Evolutionary conservation across 2,113 vertebrate species (phyloP), one percentile per base, ranked within the genome.

Genomic region (Spea bombifrons): DNA sequence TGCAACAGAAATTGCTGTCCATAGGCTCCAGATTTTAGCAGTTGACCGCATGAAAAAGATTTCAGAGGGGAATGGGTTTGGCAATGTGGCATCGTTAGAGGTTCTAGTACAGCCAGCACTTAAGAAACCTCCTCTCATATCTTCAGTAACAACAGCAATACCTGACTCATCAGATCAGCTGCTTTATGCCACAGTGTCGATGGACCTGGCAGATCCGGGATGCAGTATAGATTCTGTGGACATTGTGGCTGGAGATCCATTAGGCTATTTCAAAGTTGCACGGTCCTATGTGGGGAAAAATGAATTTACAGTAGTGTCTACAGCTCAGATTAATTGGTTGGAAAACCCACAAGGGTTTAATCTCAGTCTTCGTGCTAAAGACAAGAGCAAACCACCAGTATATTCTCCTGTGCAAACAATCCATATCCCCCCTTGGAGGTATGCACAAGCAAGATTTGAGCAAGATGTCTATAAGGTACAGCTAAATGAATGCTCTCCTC

Each of bases 41-140:
- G 93, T 98, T 81, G 97, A 99, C 86, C 93, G 96, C 78, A 95
- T 92, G 75, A 93, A 94, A 80, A 98, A 95, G 84, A 95, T 97
- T 80, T 92, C 84, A 0, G 95, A 95, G 6, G 88, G 95, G 69
- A 92, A 92, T 6, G 93, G 93, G 50, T 96, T 94, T 85, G 96
- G 96, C 9, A 98, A 95, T 53, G 82, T 93, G 8, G 97, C 97
- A 1, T 87, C 69, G 0, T 89, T 99, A 2, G 84, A 85, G 0
- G 85, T 99, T 49, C 91, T 88, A 0, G 87, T 99, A 43, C 90
- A 96, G 53, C 94, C 93, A n/a, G 88, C 84, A 13, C 30, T 76
- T n/a, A 86, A 73, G 55, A 88, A 87, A n/a, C 82, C 90, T 4
- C 94, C 93, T 0, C 81, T 89, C n/a, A 92, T 97, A 45, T 83